Evolutionary conservation across 2,113 vertebrate genomes (phyloP), one percentile per base, ranked within the genome.

Genomic region (Platanista minor): DNA sequence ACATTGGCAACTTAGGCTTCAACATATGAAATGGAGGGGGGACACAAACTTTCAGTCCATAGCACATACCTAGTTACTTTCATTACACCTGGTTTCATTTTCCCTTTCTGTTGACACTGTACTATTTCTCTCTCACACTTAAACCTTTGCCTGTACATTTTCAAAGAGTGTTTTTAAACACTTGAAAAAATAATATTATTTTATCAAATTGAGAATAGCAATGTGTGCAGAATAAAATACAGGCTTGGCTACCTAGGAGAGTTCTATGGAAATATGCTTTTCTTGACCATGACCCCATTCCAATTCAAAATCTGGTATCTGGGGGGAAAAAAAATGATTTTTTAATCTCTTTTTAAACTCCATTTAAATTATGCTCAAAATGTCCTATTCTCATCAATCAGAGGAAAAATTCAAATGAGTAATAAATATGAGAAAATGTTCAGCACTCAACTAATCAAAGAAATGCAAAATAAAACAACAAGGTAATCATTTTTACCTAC

Each of bases 381-480:
- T 96, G 78, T 74, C 83, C 52, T 85, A 59, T 88, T 96, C 69
- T 87, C 67, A 43, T 96, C 94, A 95, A 67, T 90, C 93, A 67
- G 57, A 93, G 43, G 25, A 20, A 4, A 90, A 75, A 97, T 94
- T 90, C 74, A 96, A 97, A 96, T 90, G 36, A 93, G 49, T 95
- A 83, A 80, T 89, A 97, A 96, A 95, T 84, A 95, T 20, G 78
- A 96, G 91, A 93, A 97, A 83, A 84, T 72, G 31, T 62, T 96
- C 87, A 89, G 52, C 83, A 93, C 83, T 96, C 95, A 93, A 75
- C 94, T 93, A 96, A 97, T 96, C 95, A 97, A 93, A 95, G 81
- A 95, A 97, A 96, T 95, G 64, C 90, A 94, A 97, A 96, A 94
- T 57, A 89, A 96, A 97, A 91, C 64, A 91, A 91, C 54, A 94